Base-by-base conservation (phyloP, 2,888 invertebrate species). In the Heliothis peltigera region DNA sequence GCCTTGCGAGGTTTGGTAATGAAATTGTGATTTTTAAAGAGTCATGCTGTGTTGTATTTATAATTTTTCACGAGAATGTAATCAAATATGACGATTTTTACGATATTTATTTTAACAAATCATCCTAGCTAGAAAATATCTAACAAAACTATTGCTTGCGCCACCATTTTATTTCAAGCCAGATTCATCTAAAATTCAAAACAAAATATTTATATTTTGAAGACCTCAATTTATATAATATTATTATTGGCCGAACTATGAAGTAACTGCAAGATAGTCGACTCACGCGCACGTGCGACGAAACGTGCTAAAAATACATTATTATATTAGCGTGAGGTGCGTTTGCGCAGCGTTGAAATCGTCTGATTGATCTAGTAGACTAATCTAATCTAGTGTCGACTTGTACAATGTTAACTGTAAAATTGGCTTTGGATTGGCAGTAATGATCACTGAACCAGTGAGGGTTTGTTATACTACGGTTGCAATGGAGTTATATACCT, bases 301-400 rank as follows among this genome's bases (percentile, higher is more conserved):
- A 69, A 76, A 66, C 80, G 82, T 76, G 74, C 74, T 74, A 76
- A 80, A 78, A 80, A 69, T 77, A 76, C 35, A 57, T 51, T 64
- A 71, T 52, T 54, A 61, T 64, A 71, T 52, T 54, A 61, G 55
- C 72, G 55, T 47, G 56, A 25, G 67, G 52, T 55, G 68, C 43
- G 64, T 64, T 52, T 59, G 68, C 68, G 59, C 63, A 47, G 43
- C 59, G 76, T 51, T 42, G 54, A 53, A 53, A 39, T 39, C 42
- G 46, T 19, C 46, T 60, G 35, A 54, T 47, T 56, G 76, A 60
- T 54, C 56, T 51, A 47, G 49, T 54, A 49, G 56, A 47, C 49
- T 56, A 49, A 44, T 60, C 42, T 19, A 48, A 69, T 59, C 42
- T 55, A 49, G 53, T 47, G 46, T 53, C 44, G 35, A 54, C n/a